These are phyloP conservation scores for Andrena dorsata DNA, from an alignment of 2,888 invertebrate genomes.

Conservation along the genomic window DNA sequence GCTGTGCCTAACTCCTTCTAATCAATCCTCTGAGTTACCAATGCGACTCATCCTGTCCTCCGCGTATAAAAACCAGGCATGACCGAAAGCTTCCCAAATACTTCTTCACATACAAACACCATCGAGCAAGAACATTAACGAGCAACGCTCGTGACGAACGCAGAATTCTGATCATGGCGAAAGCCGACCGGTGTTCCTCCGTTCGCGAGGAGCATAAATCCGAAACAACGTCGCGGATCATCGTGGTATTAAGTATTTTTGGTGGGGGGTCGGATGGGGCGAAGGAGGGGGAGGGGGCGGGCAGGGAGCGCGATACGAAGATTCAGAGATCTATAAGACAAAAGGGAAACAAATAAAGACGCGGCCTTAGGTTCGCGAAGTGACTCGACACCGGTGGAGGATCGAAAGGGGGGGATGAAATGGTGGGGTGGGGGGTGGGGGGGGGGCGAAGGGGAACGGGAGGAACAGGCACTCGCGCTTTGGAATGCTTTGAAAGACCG, in stretches of 20 bases:
- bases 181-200: neutral
- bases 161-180: constrained; percentile 27
- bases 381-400: constrained; percentile 71
- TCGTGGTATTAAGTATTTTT: constrained; percentile 70
- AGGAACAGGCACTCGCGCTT: constrained; percentile 80
- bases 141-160: constrained; percentile 36
- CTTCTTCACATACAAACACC: constrained; percentile 28
- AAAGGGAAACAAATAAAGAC: constrained; percentile 77
- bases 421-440: constrained; percentile 33
- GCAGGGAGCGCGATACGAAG: constrained; percentile 45
- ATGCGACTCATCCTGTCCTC: constrained; percentile 31
- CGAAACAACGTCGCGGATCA: constrained; percentile 59
- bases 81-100: constrained; percentile 23
- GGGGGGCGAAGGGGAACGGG: constrained; percentile 45
- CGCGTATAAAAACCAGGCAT: constrained; percentile 36
- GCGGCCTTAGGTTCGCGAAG: constrained; percentile 75
- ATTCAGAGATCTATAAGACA: constrained; percentile 74
- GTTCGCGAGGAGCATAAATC: constrained; percentile 50
- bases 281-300: no score
- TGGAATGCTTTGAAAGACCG: constrained; percentile 85
- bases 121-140: constrained; percentile 44
- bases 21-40: constrained; percentile 26
- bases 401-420: neutral
- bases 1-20: constrained; percentile 7
- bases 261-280: constrained; percentile 27